Evolutionary conservation across 2,888 invertebrate species (phyloP).

Genomic region (Volucella inanis): DNA sequence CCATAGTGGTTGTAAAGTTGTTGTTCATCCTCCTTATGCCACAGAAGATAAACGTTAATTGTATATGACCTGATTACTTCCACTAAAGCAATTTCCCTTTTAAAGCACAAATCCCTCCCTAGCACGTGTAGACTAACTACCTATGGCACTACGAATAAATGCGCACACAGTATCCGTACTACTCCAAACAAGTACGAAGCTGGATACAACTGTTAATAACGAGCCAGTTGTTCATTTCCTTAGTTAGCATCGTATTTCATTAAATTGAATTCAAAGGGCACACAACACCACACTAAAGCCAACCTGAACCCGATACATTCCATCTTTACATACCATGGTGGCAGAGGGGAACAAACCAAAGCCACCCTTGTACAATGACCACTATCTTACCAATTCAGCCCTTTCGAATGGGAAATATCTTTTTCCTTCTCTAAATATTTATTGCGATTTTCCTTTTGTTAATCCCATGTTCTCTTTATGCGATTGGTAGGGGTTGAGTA

Average conservation of each 20-base stretch:
- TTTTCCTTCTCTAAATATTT: constrained; percentile 31
- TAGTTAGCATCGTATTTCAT: constrained; percentile 49
- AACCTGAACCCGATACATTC: not conserved
- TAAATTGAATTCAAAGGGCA: constrained; percentile 50
- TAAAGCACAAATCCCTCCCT: too few relatives aligned
- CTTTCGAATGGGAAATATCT: constrained; percentile 37
- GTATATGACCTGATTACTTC: too few relatives aligned
- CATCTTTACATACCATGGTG: too few relatives aligned
- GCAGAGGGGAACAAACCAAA: too few relatives aligned
- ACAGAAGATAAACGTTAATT: too few relatives aligned
- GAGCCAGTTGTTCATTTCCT: constrained; percentile 56
- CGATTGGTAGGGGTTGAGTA: not conserved
- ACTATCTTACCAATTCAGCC: constrained; percentile 17
- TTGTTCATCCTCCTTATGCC: too few relatives aligned
- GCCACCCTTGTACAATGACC: constrained; percentile 1
- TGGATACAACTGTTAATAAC: constrained; percentile 45
- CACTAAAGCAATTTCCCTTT: too few relatives aligned
- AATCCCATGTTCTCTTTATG: constrained; percentile 1
- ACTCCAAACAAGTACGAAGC: not conserved
- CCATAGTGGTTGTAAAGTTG: too few relatives aligned
- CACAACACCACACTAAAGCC: not conserved
- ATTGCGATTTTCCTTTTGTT: constrained; percentile 33
- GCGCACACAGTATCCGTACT: too few relatives aligned
- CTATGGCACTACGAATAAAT: too few relatives aligned
- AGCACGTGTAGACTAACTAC: too few relatives aligned